Conservation (phyloP, 1,140 invertebrate genomes). For the Brachionus asplanchnoidis region DNA sequence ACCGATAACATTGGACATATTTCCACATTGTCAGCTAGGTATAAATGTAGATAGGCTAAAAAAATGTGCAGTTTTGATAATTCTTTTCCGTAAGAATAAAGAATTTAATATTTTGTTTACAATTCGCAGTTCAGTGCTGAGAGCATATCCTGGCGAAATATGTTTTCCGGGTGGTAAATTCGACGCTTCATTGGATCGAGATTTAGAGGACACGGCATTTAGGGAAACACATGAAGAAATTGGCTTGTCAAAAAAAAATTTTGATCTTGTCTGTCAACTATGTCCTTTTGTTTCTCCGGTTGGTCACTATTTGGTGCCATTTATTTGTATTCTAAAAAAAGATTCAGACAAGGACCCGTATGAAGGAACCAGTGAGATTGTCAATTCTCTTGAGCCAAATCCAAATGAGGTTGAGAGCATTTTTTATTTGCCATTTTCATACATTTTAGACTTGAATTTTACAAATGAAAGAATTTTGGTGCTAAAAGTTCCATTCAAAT, state of each 20-base stretch:
- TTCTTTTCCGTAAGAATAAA: not conserved
- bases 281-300: conserved; percentile 32
- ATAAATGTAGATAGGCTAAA: not conserved
- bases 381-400: not conserved
- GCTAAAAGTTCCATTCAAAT: not conserved
- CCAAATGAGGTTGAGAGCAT: conserved; percentile 15
- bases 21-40: conserved; percentile 20
- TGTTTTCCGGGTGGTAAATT: conserved; percentile 34
- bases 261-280: conserved; percentile 1
- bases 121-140: not conserved
- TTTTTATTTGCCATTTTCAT: conserved; percentile 17
- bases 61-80: conserved; percentile 29
- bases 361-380: not conserved
- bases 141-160: conserved; percentile 25
- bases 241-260: not conserved
- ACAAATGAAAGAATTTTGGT: not conserved
- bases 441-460: not conserved
- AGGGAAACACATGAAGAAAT: conserved; percentile 37
- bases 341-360: not conserved
- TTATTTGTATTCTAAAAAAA: not conserved
- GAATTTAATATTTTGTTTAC: not conserved
- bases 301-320: conserved; percentile 17
- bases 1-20: not conserved
- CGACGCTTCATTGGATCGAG: not conserved
- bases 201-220: conserved; percentile 12